Conservation (phyloP, 2,797 vertebrate genomes). For the Masticophis lateralis region DNA sequence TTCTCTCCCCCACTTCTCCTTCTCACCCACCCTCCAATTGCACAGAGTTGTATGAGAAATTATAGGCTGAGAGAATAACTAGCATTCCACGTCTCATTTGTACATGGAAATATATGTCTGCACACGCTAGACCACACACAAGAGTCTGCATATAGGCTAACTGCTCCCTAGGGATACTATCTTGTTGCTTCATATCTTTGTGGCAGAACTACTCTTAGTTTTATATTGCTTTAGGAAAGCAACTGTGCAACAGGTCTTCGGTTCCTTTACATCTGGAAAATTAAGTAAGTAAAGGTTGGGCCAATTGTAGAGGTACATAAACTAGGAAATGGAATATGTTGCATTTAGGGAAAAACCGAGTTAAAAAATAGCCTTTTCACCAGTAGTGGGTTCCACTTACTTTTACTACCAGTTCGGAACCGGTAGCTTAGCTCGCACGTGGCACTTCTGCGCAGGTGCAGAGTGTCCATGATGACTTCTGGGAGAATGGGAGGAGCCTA, state of each 20-base stretch:
- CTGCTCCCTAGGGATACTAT: not conserved
- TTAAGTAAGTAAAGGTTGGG: not conserved
- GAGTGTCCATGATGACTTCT: too few species aligned
- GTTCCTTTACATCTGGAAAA: not conserved
- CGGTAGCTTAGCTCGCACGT: too few species aligned
- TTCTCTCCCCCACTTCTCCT: constrained; percentile 10
- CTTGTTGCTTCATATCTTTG: constrained; percentile 1
- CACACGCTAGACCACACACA: constrained; percentile 40
- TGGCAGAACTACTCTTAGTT: not conserved
- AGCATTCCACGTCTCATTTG: constrained; percentile 47
- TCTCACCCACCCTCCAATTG: not conserved
- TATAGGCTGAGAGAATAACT: constrained; percentile 44
- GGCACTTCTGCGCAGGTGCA: too few species aligned
- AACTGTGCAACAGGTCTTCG: constrained; percentile 16
- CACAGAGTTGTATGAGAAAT: constrained; percentile 45
- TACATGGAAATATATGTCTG: constrained; percentile 49
- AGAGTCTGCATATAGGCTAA: not conserved
- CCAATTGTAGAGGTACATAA: not conserved
- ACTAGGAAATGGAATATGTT: not conserved
- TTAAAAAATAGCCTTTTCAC: not conserved
- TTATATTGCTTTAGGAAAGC: constrained; percentile 11
- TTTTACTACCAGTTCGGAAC: too few species aligned
- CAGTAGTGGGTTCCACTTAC: too few species aligned
- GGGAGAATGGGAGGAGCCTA: too few species aligned
- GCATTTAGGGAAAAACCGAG: not conserved